phyloP scores from a whole-genome alignment of 2,113 vertebrate species.

The Gallinago media region DNA sequence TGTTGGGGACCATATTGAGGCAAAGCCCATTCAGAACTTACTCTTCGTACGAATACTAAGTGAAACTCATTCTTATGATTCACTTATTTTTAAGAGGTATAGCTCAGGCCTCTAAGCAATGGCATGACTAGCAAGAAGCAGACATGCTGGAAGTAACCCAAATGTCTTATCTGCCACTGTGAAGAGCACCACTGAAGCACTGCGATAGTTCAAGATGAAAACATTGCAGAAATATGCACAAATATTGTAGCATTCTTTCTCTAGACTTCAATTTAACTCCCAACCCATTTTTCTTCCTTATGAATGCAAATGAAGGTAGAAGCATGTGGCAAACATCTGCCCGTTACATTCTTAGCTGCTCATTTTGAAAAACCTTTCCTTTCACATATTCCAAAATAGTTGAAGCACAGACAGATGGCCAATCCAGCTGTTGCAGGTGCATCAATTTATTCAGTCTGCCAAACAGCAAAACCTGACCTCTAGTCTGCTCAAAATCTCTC shows the following conservation, averaged over 20 bases:
- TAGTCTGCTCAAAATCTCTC: not conserved
- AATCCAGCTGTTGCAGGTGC: not conserved
- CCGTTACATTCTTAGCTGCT: not conserved
- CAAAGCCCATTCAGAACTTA: not conserved
- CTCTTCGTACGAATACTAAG: too few relatives aligned
- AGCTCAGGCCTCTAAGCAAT: not conserved
- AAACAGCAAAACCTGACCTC: not conserved
- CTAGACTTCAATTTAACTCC: not conserved
- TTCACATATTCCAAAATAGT: not conserved
- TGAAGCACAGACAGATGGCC: not conserved
- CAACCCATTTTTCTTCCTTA: not conserved
- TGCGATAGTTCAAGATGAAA: not conserved
- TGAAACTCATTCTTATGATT: too few relatives aligned
- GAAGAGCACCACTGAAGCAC: not conserved
- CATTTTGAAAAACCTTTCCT: not conserved
- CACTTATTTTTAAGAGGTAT: not conserved
- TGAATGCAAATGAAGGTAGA: not conserved
- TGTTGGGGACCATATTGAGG: not conserved
- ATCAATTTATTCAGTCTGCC: not conserved
- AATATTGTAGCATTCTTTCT: not conserved
- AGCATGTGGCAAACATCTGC: not conserved
- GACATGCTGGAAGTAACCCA: not conserved
- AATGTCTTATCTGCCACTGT: not conserved
- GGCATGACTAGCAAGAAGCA: not conserved
- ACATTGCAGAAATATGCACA: not conserved